Evolutionary conservation across 2,113 vertebrate genomes (phyloP), one percentile per base, ranked within the genome.

Genomic region (Columbina picui): DNA sequence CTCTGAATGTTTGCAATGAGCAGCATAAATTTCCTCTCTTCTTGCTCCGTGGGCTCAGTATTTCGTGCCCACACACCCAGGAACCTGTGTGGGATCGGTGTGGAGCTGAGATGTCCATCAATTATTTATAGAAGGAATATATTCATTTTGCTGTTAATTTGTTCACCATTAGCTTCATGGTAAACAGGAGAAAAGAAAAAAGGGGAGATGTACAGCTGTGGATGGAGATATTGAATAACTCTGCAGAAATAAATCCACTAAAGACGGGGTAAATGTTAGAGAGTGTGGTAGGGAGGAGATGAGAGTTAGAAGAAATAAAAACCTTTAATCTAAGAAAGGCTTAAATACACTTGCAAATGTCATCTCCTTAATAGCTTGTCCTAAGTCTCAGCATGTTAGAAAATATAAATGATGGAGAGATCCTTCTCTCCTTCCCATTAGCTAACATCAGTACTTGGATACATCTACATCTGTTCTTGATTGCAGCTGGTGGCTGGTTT

Each of bases 331-430:
- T 80, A 13, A 94, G 87, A 12, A 55, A 55, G 87, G 70, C 53
- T 97, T 94, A 95, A 96, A 93, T 23, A 20, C 75, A 70, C 82
- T 80, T 80, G 68, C 29, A 93, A 96, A 96, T 95, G 93, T 93
- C 93, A 95, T 75, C 71, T 59, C 55, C 63, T 69, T 96, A 86
- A 95, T 88, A 63, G 91, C 95, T 77, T 65, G 84, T 93, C 93
- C 94, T 74, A 60, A 96, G 83, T 38, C 91, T 68, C 55, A 30
- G 93, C 30, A 13, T 74, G 94, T 89, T 88, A 63, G 94, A 67
- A 88, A 95, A 96, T 91, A 92, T 21, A 69, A 89, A 87, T 70
- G 94, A 79, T 50, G 84, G 95, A 76, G 87, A 84, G 75, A 87
- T 70, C 71, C 93, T 36, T 22, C 61, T 77, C 59, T 68, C 52